A percentile compares a stretch with the other conserved stretches of the same genome.
Conservation (phyloP, 2,888 invertebrate species). For the Oegoconia quadripuncta region DNA sequence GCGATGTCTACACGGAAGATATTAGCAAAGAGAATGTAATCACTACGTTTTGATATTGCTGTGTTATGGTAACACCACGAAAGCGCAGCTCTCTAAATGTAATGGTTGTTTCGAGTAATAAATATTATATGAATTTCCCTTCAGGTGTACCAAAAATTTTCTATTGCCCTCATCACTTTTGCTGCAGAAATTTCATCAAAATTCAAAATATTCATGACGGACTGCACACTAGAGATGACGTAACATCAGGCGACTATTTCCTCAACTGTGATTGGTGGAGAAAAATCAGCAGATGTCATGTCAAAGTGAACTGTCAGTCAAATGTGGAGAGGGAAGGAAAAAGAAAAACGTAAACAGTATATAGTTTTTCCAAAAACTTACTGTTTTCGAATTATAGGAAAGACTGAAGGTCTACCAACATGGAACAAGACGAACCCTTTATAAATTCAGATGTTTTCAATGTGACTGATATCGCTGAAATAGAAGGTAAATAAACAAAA, state of each 20-base stretch:
- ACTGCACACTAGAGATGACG: too few relatives aligned
- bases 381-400: constrained; percentile 11
- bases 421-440: constrained; percentile 63
- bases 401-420: constrained; percentile 24
- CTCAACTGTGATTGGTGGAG: constrained; percentile 76
- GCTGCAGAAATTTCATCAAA: too few relatives aligned
- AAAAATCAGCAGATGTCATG: constrained; percentile 50
- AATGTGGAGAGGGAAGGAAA: constrained; percentile 3
- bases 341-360: constrained; percentile 57
- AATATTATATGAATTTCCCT: too few relatives aligned
- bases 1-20: too few relatives aligned
- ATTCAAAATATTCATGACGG: too few relatives aligned
- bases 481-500: constrained; percentile 79
- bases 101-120: too few relatives aligned
- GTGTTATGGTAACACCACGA: too few relatives aligned
- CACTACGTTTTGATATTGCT: too few relatives aligned
- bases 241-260: constrained; percentile 81
- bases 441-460: constrained; percentile 80
- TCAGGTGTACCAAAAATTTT: too few relatives aligned
- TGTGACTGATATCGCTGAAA: constrained; percentile 82
- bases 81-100: too few relatives aligned
- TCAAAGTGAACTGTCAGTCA: constrained; percentile 29
- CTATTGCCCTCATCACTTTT: too few relatives aligned
- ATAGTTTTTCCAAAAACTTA: constrained; percentile 18
- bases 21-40: too few relatives aligned